Base-by-base conservation (phyloP, 2,113 vertebrate genomes). In the Microtus oregoni region DNA sequence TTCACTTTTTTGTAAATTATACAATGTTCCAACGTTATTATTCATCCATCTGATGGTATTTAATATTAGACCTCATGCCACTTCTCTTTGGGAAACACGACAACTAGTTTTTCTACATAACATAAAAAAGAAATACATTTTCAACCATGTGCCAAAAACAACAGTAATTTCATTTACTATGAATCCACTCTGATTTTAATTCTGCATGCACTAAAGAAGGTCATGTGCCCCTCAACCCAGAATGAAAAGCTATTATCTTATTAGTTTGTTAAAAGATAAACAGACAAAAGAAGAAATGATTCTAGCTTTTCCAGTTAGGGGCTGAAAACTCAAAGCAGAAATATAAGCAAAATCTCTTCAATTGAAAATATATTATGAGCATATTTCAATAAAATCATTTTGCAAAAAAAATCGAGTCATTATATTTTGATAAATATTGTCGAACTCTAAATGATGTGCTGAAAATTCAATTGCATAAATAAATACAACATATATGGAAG, bases 141-240 rank as follows among this genome's bases (percentile, higher is more conserved):
- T 96, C 91, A 89, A 92, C 65, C 44, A 91, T 38, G 32, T 96
- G 76, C 86, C 94, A 96, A 93, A 97, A 95, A 89, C 22, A 91
- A 52, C 30, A 91, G 44, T 6, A 91, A 94, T 72, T 26, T 15
- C 0, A 68, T 89, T 83, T 83, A 52, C 85, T 85, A 0, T 50
- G 95, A 68, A 17, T 85, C 67, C 26, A 86, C 28, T 77, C 0
- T 95, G 55, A 12, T 70, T 22, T 94, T 94, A 92, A 82, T 30
- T 38, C 68, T 47, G 22, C 28, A 89, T 44, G 38, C 4, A 92
- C 47, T 96, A 76, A 96, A 97, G 52, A 87, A 1, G 3, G 73
- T 65, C 10, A 11, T 9, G 4, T 28, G 1, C 3, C 5, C 4
- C 4, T 17, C 2, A 35, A 41, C 67, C 58, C 30, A 41, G 2